Evolutionary conservation across 2,797 vertebrate species (phyloP).

Genomic region (Melanogrammus aeglefinus): DNA sequence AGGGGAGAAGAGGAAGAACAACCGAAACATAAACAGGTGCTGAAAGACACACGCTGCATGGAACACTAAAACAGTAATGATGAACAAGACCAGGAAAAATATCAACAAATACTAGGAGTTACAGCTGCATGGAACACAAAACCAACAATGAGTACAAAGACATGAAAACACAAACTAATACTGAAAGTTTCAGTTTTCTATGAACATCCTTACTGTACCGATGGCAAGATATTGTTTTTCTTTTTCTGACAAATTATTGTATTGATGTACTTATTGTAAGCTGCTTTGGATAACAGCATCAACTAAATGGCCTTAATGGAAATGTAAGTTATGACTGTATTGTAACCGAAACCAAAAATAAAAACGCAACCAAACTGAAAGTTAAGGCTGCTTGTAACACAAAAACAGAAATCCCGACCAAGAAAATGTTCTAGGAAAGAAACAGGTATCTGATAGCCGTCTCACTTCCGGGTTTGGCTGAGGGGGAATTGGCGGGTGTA

Average conservation of each 20-base stretch:
- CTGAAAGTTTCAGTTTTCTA: constrained; percentile 16
- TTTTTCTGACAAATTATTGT: no score
- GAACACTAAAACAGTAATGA: constrained; percentile 18
- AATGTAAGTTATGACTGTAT: constrained; percentile 31
- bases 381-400: constrained; percentile 25
- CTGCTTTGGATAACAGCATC: constrained; percentile 31
- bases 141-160: constrained; percentile 31
- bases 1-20: constrained; percentile 19
- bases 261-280: no score
- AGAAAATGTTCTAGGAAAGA: constrained; percentile 32
- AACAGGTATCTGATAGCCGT: constrained; percentile 25
- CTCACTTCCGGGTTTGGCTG: constrained; percentile 8
- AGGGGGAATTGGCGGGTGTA: constrained; percentile 26
- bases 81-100: constrained; percentile 46
- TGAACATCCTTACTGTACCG: no score
- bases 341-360: constrained; percentile 3
- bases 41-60: constrained; percentile 29
- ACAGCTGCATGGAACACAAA: background rate
- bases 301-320: background rate
- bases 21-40: constrained; percentile 39
- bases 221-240: no score
- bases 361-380: constrained; percentile 35
- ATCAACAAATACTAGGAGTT: constrained; percentile 25
- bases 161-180: constrained; percentile 30
- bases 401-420: constrained; percentile 34